Conservation (phyloP, 1,140 invertebrate species). For the Maniola jurtina region DNA sequence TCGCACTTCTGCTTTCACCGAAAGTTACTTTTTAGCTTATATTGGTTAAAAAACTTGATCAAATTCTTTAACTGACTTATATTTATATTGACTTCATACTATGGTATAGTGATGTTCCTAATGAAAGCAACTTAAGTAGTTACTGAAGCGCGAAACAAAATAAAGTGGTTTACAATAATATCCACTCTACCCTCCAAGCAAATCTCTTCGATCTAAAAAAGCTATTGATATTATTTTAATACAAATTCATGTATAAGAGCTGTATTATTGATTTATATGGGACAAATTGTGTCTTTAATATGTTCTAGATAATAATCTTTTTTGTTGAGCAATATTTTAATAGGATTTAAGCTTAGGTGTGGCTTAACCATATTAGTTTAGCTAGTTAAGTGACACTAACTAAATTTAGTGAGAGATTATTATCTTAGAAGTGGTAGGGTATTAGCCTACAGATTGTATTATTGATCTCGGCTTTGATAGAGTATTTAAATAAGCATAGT, state of each 20-base stretch:
- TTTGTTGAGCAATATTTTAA: slow-evolving; percentile 6
- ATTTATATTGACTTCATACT: too few relatives aligned
- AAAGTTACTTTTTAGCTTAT: too few relatives aligned
- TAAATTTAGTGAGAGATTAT: slow-evolving; percentile 10
- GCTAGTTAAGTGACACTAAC: background rate
- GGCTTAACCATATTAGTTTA: slow-evolving; percentile 7
- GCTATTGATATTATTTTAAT: background rate
- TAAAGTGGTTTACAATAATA: background rate
- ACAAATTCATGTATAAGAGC: background rate
- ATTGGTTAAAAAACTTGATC: too few relatives aligned
- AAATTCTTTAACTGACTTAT: too few relatives aligned
- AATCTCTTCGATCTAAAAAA: background rate
- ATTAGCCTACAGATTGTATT: background rate
- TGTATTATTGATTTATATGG: slow-evolving; percentile 8
- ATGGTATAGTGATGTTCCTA: too few relatives aligned
- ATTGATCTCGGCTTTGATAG: background rate
- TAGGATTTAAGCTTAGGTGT: background rate
- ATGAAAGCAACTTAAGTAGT: too few relatives aligned
- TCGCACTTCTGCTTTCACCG: too few relatives aligned
- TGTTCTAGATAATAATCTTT: slow-evolving; percentile 6
- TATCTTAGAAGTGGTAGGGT: background rate
- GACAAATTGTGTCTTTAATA: slow-evolving; percentile 10
- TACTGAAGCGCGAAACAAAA: too few relatives aligned
- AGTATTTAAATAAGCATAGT: background rate
- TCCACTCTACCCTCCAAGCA: background rate